Base-by-base conservation (phyloP, 2,113 vertebrate species). In the Gymnobelideus leadbeateri region DNA sequence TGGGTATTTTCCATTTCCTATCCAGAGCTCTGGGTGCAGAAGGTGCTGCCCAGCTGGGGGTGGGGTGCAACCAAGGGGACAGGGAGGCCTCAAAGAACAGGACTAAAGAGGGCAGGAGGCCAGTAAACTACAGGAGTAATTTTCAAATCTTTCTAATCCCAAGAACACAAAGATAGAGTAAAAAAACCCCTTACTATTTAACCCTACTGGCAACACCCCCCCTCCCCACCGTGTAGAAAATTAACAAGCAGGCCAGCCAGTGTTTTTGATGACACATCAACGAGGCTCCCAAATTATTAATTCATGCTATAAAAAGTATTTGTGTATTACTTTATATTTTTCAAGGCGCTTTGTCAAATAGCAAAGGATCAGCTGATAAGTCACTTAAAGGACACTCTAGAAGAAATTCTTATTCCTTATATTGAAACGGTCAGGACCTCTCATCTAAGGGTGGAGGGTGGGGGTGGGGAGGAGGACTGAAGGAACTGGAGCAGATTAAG, bases 1-100 rank as follows among this genome's bases (percentile, higher is more conserved):
- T 96, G 93, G 97, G 97, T 92, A 97, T 97, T 98, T 98, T 98
- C 98, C 97, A 97, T 89, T 95, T 95, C 94, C 96, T 68, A 51
- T 92, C 94, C 84, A 37, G 61, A 92, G 92, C 92, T 95, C 94
- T 93, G 92, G 95, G 93, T 97, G 95, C 91, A 84, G 95, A 95
- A 96, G 93, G 93, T 3, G 2, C 55, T 94, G 91, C 96, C 96
- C 97, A 96, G 95, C 95, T 77, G 92, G 49, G 92, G 61, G 12
- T 51, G 23, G 16, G 49, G 77, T 92, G 46, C 61, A 94, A 95
- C 90, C 37, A 57, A 95, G 21, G 68, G 68, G 89, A 91, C 61
- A 89, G 89, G 24, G 11, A 43, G 92, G 68, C 94, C 95, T 91
- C 46, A 51, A 53, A 92, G 23, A 90, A 90, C 47, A 92, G 55